phyloP scores from a whole-genome alignment of 2,888 invertebrate species.

The Iphiclides podalirius region DNA sequence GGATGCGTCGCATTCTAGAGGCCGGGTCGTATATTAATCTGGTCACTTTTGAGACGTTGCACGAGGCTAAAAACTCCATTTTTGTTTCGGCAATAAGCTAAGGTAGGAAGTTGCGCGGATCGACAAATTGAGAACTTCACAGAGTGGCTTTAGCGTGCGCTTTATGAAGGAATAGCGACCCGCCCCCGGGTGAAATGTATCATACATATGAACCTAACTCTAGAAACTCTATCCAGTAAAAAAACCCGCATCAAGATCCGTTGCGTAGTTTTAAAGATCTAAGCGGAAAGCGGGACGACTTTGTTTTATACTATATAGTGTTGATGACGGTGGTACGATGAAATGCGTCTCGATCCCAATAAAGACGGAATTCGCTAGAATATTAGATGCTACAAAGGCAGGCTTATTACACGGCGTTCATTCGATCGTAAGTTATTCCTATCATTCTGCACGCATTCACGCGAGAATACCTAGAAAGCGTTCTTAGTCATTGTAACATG shows the following conservation, averaged over 20 bases:
- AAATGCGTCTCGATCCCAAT: background rate
- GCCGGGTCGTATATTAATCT: conserved; percentile 7
- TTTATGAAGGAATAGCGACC: too few relatives aligned
- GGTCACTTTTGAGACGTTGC: background rate
- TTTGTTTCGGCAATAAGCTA: conserved; percentile 65
- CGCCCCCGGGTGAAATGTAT: too few relatives aligned
- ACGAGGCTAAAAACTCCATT: conserved; percentile 31
- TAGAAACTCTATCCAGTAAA: too few relatives aligned
- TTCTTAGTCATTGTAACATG: conserved; percentile 1
- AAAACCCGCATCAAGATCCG: too few relatives aligned
- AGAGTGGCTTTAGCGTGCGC: too few relatives aligned
- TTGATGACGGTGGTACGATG: too few relatives aligned
- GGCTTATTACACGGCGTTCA: background rate
- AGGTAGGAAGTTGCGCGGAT: conserved; percentile 61
- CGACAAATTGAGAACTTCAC: too few relatives aligned
- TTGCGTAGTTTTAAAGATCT: too few relatives aligned
- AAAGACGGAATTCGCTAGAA: too few relatives aligned
- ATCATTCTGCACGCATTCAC: background rate
- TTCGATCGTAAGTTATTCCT: conserved; percentile 3
- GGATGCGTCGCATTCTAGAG: conserved; percentile 20
- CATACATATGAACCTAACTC: too few relatives aligned
- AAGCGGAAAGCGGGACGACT: too few relatives aligned
- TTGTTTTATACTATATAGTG: too few relatives aligned
- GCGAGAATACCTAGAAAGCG: conserved; percentile 4
- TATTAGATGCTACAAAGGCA: background rate